Evolutionary conservation across 2,113 vertebrate genomes (phyloP), one percentile per base, ranked within the genome.

Genomic region (Ptyas mucosa): DNA sequence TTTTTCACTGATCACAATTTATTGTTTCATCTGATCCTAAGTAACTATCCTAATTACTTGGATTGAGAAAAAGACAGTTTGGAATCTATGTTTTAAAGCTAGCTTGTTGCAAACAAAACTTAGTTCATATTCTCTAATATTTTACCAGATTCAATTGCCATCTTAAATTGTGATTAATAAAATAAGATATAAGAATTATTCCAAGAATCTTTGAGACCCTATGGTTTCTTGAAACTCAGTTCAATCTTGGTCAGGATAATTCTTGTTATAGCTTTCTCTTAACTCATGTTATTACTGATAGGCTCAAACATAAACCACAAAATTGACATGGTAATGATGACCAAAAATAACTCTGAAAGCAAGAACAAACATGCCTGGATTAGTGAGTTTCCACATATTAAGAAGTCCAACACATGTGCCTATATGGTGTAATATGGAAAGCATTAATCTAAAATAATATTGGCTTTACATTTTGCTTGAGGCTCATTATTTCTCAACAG

Each of bases 261-360:
- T 58, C 92, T 93, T 91, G 91, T 94, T 88, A 93, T 52, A 51
- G 26, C 21, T 89, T 51, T 89, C 95, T 94, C 94, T 94, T 88
- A 96, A 90, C 54, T 39, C 92, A 94, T 5, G 81, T 98, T 96
- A 97, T 98, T 97, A 97, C 94, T 96, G 55, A 54, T 91, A 95
- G 75, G 57, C 90, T 90, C 92, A 96, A 91, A 95, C 81, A 96
- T 92, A 96, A 15, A 92, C 85, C 57, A 95, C 0, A 18, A 49
- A 26, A 89, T 34, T 91, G 92, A 90, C 92, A 95, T 89, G 91
- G 91, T 85, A 94, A 95, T 94, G 94, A 95, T 94, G 91, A 95
- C 52, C 75, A 34, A 26, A 94, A 53, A 87, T 0, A 8, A 92
- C 85, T 94, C 75, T 0, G 8, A 94, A 94, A 95, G 95, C 90